Conservation (phyloP, 2,113 vertebrate genomes). For the Tylochromis polylepis region DNA sequence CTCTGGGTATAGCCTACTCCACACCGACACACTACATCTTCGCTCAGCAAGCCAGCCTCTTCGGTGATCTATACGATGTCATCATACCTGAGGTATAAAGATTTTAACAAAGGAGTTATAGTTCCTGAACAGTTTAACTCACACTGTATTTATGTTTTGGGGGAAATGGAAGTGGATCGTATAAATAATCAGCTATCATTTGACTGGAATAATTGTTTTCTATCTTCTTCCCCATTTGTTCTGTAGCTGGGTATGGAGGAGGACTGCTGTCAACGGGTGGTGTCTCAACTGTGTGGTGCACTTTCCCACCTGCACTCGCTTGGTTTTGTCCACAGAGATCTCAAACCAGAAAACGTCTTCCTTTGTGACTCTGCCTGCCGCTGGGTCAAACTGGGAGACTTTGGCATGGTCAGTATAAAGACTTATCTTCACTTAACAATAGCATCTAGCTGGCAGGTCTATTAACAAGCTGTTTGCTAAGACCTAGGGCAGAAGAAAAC, state of each 20-base stretch:
- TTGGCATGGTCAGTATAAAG: conserved; percentile 75
- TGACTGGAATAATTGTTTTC: neutral
- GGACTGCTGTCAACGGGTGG: conserved; percentile 73
- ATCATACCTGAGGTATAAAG: conserved; percentile 66
- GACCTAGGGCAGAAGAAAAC: neutral
- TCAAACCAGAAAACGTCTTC: conserved; percentile 88
- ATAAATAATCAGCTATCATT: too few relatives aligned
- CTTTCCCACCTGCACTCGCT: conserved; percentile 83
- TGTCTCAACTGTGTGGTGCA: conserved; percentile 78
- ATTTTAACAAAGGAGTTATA: rapidly evolving
- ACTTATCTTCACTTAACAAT: neutral
- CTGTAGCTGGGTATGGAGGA: conserved; percentile 72
- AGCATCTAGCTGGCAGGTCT: neutral
- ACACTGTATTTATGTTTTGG: neutral
- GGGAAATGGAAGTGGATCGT: neutral
- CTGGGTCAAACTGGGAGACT: conserved; percentile 84
- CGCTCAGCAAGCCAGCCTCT: conserved; percentile 79
- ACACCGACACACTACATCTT: conserved; percentile 80
- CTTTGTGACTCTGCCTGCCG: conserved; percentile 79
- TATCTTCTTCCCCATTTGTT: neutral
- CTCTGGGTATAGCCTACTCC: conserved; percentile 78
- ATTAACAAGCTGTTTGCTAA: neutral
- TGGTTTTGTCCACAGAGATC: conserved; percentile 83
- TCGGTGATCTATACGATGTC: conserved; percentile 81
- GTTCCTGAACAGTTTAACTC: neutral